Evolutionary conservation across 2,113 vertebrate species (phyloP).

Genomic region (Psettodes erumei): DNA sequence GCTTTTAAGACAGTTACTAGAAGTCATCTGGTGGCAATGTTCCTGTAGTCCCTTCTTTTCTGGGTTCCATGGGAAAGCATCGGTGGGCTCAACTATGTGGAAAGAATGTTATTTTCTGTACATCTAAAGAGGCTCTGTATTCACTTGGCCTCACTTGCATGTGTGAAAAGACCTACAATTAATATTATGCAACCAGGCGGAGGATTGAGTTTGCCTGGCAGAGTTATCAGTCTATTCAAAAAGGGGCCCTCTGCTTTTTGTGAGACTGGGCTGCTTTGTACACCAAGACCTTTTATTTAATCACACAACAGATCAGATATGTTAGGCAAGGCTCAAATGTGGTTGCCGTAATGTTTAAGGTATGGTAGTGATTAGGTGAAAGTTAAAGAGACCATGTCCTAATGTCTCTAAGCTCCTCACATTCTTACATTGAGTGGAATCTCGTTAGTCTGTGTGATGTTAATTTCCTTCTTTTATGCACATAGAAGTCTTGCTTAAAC

Average conservation of each 20-base stretch:
- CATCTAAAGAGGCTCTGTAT: slow-evolving; percentile 5
- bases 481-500: not conserved
- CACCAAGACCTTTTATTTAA: slow-evolving; percentile 6
- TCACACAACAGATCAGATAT: not conserved
- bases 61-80: slow-evolving; percentile 29
- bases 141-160: slow-evolving; percentile 11
- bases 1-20: not conserved
- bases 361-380: slow-evolving; percentile 24
- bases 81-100: not conserved
- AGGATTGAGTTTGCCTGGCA: slow-evolving; percentile 23
- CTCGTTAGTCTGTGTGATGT: not conserved
- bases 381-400: not conserved
- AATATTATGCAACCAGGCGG: slow-evolving; percentile 47
- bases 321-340: slow-evolving; percentile 7
- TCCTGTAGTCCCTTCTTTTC: not conserved
- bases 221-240: slow-evolving; percentile 22
- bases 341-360: slow-evolving; percentile 32
- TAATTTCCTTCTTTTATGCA: not conserved
- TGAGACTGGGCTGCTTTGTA: slow-evolving; percentile 8
- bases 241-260: slow-evolving; percentile 16
- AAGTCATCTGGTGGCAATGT: not conserved
- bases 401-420: slow-evolving; percentile 20
- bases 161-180: slow-evolving; percentile 50
- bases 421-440: slow-evolving; percentile 4
- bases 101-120: slow-evolving; percentile 33